These are phyloP conservation scores for Odontophorus gujanensis DNA, from an alignment of 2,113 vertebrate genomes.

Conservation along the genomic window DNA sequence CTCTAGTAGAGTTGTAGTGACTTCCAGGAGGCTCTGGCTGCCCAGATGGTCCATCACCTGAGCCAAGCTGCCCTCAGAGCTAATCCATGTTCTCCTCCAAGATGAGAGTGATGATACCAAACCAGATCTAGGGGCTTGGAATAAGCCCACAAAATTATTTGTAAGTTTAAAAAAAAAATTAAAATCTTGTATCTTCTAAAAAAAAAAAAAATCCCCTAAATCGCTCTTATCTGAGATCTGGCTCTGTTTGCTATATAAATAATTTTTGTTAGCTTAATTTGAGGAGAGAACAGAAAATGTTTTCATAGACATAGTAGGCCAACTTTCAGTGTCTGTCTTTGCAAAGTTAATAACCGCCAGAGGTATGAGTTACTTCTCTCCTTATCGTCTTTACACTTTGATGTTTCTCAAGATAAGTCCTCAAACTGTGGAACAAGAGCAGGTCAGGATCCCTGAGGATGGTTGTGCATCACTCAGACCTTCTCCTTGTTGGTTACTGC, in stretches of 20 bases:
- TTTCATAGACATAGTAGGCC: neutral
- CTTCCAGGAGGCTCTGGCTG: neutral
- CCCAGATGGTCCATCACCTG: rapidly evolving
- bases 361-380: neutral
- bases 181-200: neutral
- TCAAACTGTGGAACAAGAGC: neutral
- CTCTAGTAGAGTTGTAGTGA: neutral
- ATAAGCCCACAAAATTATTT: neutral
- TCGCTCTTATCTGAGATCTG: neutral
- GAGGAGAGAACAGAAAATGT: neutral
- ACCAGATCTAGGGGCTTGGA: rapidly evolving
- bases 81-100: neutral
- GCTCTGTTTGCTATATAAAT: neutral
- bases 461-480: neutral
- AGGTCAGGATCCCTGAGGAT: neutral
- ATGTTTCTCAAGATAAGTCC: neutral
- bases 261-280: neutral
- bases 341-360: neutral
- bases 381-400: neutral
- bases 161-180: neutral
- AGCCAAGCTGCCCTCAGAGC: rapidly evolving
- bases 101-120: neutral
- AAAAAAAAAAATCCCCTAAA: neutral
- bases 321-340: neutral
- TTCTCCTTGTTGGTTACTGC: neutral